Base-by-base conservation (phyloP, 2,888 invertebrate species). In the Pheosia tremula region DNA sequence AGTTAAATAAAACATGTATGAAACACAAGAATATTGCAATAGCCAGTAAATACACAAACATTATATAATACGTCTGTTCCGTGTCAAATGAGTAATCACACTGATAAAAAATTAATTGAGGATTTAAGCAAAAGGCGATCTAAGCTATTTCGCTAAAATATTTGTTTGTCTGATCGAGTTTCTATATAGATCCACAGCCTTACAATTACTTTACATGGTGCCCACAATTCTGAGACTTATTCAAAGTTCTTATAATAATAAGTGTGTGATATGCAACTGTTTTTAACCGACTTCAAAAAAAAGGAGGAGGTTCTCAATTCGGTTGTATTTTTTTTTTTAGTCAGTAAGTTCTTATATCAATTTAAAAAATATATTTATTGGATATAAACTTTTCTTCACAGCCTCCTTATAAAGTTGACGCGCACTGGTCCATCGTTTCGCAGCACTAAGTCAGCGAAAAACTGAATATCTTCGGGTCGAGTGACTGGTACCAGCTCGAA, bases 401-500 rank as follows among this genome's bases (percentile, higher is more conserved):
- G 57, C 77, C 84, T 79, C 64, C 70, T 81, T 10, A 72, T 67
- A 63, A 90, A 88, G 43, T 81, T 83, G 0, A 94, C 86, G 59
- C 82, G 81, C n/a, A 94, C 80, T 1, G 90, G 91, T 39, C 86
- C 73, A 45, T 78, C 71, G 45, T 88, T 82, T 64, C 92, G 80
- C 38, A 94, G 72, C 3, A 94, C 80, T 3, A 94, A 60, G 72
- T 94, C 93, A 0, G 85, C 74, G 1, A 75, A 67, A 41, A 93
- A 82, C 6, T 74, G 71, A 0, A 94, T 68, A 47, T 93, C 90
- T 6, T 87, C 85, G 3, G 89, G 93, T 1, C 83, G 93, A 43
- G 94, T 93, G 5, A 94, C 88, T 0, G 95, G 90, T 55, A 86
- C 74, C 67, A 95, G 72, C 11, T 81, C 77, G 72, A 89, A 95